phyloP scores from a whole-genome alignment of 2,888 invertebrate species.

The Netelia melanura region DNA sequence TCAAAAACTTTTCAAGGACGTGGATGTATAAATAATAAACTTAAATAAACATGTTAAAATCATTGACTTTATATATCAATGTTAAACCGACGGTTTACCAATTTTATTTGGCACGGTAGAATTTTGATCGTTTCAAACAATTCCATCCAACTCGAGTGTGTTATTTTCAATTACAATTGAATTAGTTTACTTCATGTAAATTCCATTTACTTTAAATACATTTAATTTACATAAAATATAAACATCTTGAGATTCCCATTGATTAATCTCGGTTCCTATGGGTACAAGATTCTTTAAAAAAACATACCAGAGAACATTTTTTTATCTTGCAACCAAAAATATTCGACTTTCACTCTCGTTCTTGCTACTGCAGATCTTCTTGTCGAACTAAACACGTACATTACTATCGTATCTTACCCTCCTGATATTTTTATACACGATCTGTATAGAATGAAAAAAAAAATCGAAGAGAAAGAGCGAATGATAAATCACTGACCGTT shows the following conservation, averaged over 20 bases:
- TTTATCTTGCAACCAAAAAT: not conserved
- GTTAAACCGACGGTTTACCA: no score
- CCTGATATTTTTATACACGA: conserved; percentile 24
- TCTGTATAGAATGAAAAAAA: not conserved
- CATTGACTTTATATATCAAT: no score
- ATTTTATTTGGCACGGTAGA: no score
- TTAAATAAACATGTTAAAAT: no score
- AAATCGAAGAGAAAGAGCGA: conserved; percentile 8
- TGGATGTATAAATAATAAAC: no score
- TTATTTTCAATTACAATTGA: not conserved
- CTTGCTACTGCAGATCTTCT: not conserved
- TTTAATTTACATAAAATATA: not conserved
- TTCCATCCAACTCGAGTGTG: not conserved
- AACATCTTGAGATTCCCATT: not conserved
- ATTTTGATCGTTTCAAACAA: not conserved
- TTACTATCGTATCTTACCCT: not conserved
- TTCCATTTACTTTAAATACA: not conserved
- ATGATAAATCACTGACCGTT: conserved; percentile 29
- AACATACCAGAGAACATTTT: not conserved
- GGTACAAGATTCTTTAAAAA: not conserved
- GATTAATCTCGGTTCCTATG: not conserved
- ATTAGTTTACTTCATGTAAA: not conserved
- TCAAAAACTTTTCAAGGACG: no score
- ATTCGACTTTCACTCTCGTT: not conserved
- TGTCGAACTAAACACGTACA: not conserved